Percentiles rank a stretch among this genome's conserved stretches.
Conservation (phyloP, 2,888 invertebrate genomes). For the Sphaerophoria taeniata region DNA sequence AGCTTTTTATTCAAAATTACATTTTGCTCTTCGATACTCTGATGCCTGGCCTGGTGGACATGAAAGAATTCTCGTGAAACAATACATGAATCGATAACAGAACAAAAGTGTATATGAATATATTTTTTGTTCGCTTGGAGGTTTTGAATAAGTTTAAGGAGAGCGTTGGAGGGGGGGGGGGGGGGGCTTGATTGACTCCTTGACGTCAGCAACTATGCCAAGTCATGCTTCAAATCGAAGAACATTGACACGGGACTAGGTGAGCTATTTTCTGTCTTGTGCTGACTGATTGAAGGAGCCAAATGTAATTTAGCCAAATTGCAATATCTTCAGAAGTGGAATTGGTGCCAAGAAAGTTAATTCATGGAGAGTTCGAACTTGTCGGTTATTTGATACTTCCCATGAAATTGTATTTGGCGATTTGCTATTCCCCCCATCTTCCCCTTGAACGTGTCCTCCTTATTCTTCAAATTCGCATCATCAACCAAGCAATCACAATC, state of each 20-base stretch:
- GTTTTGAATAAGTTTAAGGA: too few species aligned
- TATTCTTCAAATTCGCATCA: constrained; percentile 5
- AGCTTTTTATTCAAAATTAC: constrained; percentile 65
- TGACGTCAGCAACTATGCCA: background rate
- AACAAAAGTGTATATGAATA: background rate
- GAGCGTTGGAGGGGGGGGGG: too few species aligned
- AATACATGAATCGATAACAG: background rate
- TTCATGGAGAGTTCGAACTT: background rate
- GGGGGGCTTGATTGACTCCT: background rate
- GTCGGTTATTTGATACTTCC: too few species aligned
- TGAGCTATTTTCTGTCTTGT: constrained; percentile 64
- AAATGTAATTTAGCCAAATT: constrained; percentile 70
- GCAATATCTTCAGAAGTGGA: constrained; percentile 67
- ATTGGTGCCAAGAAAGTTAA: constrained; percentile 58
- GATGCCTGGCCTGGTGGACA: background rate
- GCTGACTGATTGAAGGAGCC: constrained; percentile 71
- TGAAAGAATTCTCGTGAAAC: constrained; percentile 22
- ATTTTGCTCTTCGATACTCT: constrained; percentile 17
- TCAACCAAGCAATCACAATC: constrained; percentile 22
- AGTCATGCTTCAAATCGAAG: background rate
- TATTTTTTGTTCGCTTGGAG: background rate
- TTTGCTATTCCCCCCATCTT: too few species aligned
- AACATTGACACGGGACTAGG: background rate
- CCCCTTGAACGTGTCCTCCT: background rate
- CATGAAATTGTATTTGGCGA: too few species aligned